Evolutionary conservation across 2,113 vertebrate species (phyloP).

Genomic region (Pangasianodon hypophthalmus): DNA sequence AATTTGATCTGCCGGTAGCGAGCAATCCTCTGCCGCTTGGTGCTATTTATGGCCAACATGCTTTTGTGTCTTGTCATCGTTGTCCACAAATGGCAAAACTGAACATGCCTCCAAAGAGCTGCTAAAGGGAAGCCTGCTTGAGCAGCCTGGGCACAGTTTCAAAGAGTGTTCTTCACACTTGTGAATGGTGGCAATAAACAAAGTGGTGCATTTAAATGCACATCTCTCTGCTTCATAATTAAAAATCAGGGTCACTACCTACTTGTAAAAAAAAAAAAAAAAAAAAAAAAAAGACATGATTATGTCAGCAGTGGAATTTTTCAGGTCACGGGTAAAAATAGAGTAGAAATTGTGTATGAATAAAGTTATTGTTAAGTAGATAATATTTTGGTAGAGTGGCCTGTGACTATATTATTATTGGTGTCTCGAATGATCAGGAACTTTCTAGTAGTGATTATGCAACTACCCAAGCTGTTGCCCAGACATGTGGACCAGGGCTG

Average conservation of each 20-base stretch:
- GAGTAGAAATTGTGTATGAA: not conserved
- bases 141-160: slow-evolving; percentile 58
- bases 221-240: not conserved
- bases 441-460: slow-evolving; percentile 42
- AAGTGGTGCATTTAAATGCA: slow-evolving; percentile 6
- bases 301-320: not conserved
- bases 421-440: slow-evolving; percentile 35
- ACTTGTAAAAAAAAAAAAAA: not conserved
- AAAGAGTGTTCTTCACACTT: slow-evolving; percentile 46
- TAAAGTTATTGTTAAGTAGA: not conserved
- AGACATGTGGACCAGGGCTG: not conserved
- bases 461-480: slow-evolving; percentile 1
- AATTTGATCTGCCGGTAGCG: slow-evolving; percentile 84
- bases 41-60: slow-evolving; percentile 94
- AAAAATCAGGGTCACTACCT: not conserved
- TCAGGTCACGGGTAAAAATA: not conserved
- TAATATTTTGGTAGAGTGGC: not conserved
- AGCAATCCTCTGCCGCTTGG: slow-evolving; percentile 82
- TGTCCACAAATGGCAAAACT: slow-evolving; percentile 92
- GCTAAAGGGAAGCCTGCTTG: slow-evolving; percentile 69
- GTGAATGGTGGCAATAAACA: slow-evolving; percentile 19
- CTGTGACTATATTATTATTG: not conserved
- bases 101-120: slow-evolving; percentile 82
- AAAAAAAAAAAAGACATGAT: not conserved
- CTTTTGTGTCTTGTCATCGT: slow-evolving; percentile 95